A percentile compares a stretch with the other conserved stretches of the same genome.
Conservation (phyloP, 1,140 invertebrate genomes). For the Halesus radiatus region DNA sequence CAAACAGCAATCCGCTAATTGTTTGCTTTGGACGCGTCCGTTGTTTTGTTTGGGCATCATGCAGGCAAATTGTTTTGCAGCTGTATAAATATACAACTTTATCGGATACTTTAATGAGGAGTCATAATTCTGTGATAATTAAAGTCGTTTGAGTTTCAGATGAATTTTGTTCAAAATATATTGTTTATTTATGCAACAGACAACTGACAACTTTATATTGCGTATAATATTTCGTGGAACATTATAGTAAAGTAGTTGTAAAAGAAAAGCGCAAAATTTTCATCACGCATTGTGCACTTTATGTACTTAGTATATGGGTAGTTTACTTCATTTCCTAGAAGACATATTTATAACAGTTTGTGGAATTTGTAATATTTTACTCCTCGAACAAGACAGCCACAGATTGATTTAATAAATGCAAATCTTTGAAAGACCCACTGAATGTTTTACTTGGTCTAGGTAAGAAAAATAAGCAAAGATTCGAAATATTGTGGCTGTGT, state of each 20-base stretch:
- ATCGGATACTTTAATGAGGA: conserved; percentile 16
- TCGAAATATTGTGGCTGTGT: too few species aligned
- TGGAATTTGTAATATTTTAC: too few species aligned
- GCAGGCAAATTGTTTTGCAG: too few species aligned
- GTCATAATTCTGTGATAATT: conserved; percentile 41
- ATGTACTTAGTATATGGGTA: conserved; percentile 6
- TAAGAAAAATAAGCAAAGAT: too few species aligned
- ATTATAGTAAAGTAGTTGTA: not conserved
- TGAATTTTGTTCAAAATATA: not conserved
- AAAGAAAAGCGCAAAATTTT: not conserved
- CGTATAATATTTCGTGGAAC: not conserved
- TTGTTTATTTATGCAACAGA: conserved; percentile 13
- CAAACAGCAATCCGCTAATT: not conserved
- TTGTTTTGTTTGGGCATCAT: not conserved
- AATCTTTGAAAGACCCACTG: too few species aligned
- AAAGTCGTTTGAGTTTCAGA: conserved; percentile 15
- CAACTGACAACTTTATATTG: not conserved
- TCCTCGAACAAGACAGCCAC: too few species aligned
- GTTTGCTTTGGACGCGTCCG: not conserved
- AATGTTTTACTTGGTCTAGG: too few species aligned
- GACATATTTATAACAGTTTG: too few species aligned
- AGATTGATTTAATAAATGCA: too few species aligned
- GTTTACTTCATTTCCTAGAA: too few species aligned
- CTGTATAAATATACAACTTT: conserved; percentile 1
- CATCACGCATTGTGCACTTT: conserved; percentile 11